Evolutionary conservation across 2,888 invertebrate genomes (phyloP), one percentile per base, ranked within the genome.

Genomic region (Sepiola atlantica): DNA sequence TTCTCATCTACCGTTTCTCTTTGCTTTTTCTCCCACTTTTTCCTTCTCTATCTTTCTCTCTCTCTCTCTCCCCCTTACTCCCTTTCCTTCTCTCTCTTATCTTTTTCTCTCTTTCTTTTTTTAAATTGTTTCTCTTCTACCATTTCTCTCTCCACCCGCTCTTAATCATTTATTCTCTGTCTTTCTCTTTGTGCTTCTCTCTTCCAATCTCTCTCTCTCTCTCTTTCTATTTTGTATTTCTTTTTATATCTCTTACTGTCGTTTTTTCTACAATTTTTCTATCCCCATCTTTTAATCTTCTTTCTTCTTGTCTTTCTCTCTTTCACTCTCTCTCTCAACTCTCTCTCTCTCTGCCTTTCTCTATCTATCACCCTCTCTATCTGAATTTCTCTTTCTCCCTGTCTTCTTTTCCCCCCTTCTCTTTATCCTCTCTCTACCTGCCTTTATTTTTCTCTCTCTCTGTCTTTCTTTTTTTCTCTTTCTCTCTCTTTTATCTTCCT

Each of bases 181-280:
- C 16, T 4, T 14, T 14, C n/a, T n/a, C n/a, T n/a, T 14, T 14
- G 3, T n/a, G 1, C 1, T 0, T 77, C n/a, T n/a, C n/a, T n/a
- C 12, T 2, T 14, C 14, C n/a, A 1, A 0, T 16, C 3, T 77
- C 16, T 20, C 4, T 14, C 14, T 12, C n/a, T n/a, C 14, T 77
- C 16, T n/a, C n/a, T 16, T n/a, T 16, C 8, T n/a, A n/a, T n/a
- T n/a, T n/a, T n/a, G n/a, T n/a, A n/a, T n/a, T n/a, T n/a, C n/a
- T n/a, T n/a, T n/a, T n/a, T n/a, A n/a, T n/a, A n/a, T 28, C 28
- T 8, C n/a, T 10, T n/a, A 12, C 28, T 10, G 8, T 10, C 3
- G 0, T 14, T 77, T n/a, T n/a, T n/a, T 16, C 61, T n/a, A 12
- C 1, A 2, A 20, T 57, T 57, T 61, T 1, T 24, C 14, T n/a